phyloP scores from a whole-genome alignment of 2,888 invertebrate species.

The Drosophila ustulata region DNA sequence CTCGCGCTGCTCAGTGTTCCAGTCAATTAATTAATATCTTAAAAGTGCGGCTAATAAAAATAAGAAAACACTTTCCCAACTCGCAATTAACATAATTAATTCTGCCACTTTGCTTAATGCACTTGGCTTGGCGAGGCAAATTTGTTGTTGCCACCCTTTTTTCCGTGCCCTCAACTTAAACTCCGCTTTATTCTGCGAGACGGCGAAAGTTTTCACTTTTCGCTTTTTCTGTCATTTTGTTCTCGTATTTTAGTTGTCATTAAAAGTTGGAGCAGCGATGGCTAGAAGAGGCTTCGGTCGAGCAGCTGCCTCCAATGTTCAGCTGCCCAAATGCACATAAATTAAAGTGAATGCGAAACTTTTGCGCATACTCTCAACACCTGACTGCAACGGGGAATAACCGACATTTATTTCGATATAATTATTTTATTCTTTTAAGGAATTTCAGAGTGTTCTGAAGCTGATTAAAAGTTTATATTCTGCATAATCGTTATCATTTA shows the following conservation, averaged over 20 bases:
- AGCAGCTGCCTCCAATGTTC: slow-evolving; percentile 34
- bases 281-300: slow-evolving; percentile 5
- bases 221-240: neutral
- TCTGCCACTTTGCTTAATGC: slow-evolving; percentile 36
- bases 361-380: neutral
- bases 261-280: slow-evolving; percentile 37
- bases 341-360: slow-evolving; percentile 45
- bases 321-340: slow-evolving; percentile 43
- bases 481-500: no score
- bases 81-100: slow-evolving; percentile 56
- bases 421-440: neutral
- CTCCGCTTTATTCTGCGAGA: slow-evolving; percentile 25
- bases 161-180: slow-evolving; percentile 7
- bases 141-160: neutral
- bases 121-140: slow-evolving; percentile 10
- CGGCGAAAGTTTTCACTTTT: slow-evolving; percentile 32
- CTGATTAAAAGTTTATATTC: neutral
- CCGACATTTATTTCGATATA: neutral
- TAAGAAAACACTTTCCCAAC: slow-evolving; percentile 15
- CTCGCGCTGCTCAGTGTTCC: neutral
- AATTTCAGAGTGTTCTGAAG: neutral
- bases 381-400: slow-evolving; percentile 7
- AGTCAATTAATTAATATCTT: slow-evolving; percentile 52
- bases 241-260: slow-evolving; percentile 34
- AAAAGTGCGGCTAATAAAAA: neutral